phyloP scores from a whole-genome alignment of 1,140 invertebrate genomes.

The Drosophila willistoni region DNA sequence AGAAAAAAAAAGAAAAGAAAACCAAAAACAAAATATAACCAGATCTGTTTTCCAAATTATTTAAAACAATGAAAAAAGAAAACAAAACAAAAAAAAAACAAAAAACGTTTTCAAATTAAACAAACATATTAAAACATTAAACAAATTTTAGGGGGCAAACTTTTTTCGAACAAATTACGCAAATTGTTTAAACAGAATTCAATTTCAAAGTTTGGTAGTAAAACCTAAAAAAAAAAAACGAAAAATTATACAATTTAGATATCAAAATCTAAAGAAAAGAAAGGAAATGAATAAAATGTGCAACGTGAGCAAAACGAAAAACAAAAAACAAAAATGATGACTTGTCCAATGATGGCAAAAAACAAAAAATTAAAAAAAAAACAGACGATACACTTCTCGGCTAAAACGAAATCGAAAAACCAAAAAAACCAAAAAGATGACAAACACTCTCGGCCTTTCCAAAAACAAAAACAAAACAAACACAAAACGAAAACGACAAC shows the following conservation, averaged over 20 bases:
- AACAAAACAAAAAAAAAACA: slow-evolving; percentile 9
- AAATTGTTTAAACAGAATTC: slow-evolving; percentile 17
- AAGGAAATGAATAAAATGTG: neutral
- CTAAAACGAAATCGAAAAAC: slow-evolving; percentile 39
- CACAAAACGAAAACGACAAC: slow-evolving; percentile 15
- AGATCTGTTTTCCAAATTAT: slow-evolving; percentile 31
- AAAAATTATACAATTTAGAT: slow-evolving; percentile 32
- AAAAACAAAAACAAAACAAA: slow-evolving; percentile 12
- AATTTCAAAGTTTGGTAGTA: slow-evolving; percentile 43
- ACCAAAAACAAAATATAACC: slow-evolving; percentile 11
- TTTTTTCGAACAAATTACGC: slow-evolving; percentile 11
- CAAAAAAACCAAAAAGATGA: slow-evolving; percentile 7
- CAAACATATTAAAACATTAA: slow-evolving; percentile 18
- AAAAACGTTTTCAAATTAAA: neutral
- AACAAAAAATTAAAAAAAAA: neutral
- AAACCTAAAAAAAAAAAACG: neutral
- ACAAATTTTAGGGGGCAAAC: slow-evolving; percentile 31
- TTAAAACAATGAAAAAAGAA: neutral
- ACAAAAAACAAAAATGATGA: slow-evolving; percentile 36
- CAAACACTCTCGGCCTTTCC: slow-evolving; percentile 17
- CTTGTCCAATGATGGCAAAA: slow-evolving; percentile 29
- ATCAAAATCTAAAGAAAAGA: slow-evolving; percentile 45
- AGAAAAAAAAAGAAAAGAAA: slow-evolving; percentile 1
- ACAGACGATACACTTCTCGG: slow-evolving; percentile 32
- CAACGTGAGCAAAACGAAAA: slow-evolving; percentile 1